phyloP scores from a whole-genome alignment of 37 sponge, comb jelly and placozoan genomes.

The Hormiphora californensis region DNA sequence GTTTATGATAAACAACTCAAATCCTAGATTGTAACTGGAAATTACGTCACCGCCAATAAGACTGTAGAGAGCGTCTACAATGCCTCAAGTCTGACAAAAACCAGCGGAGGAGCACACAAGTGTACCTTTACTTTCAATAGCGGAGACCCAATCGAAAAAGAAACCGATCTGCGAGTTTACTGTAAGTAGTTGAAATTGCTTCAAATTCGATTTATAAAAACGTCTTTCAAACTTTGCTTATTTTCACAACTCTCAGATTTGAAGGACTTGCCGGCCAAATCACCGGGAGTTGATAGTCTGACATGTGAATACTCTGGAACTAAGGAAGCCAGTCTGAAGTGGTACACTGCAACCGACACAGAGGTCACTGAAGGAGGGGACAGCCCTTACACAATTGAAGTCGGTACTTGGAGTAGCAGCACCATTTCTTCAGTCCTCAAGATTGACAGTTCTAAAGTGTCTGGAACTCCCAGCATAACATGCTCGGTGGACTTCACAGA shows the following conservation, averaged over 20 bases:
- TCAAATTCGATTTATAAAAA: too few species aligned
- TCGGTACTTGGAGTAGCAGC: neutral
- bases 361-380: neutral
- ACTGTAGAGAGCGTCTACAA: neutral
- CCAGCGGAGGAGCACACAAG: neutral
- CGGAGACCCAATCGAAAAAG: too few species aligned
- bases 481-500: neutral
- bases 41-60: too few species aligned
- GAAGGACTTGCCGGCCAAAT: neutral
- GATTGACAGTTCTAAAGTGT: neutral
- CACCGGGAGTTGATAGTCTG: neutral
- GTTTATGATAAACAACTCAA: too few species aligned
- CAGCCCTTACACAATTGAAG: neutral
- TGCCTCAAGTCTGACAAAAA: neutral
- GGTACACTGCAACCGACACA: neutral
- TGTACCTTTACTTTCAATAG: conserved; percentile 10
- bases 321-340: neutral
- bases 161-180: too few species aligned
- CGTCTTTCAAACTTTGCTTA: too few species aligned
- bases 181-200: too few species aligned
- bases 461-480: neutral
- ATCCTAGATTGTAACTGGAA: too few species aligned
- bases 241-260: too few species aligned
- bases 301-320: neutral
- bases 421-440: neutral